These are phyloP conservation scores for Pteropus alecto DNA, from an alignment of 2,113 vertebrate species.

Conservation along the genomic window DNA sequence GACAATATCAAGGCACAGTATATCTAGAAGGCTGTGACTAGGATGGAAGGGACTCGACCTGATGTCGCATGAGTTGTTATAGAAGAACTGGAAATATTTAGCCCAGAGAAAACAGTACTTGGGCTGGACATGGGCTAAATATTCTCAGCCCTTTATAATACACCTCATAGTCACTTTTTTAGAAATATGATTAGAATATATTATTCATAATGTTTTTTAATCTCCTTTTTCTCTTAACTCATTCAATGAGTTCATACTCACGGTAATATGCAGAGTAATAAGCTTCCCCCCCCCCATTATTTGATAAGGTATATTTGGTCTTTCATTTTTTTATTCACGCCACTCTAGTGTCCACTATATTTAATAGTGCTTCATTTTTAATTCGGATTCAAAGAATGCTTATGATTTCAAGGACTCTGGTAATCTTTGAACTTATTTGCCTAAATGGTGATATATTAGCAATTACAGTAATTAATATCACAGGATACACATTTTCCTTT, in stretches of 20 bases:
- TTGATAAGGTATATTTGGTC: neutral
- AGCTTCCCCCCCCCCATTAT: neutral
- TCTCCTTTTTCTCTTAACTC: neutral
- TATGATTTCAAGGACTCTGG: neutral
- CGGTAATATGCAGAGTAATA: neutral
- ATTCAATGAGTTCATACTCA: neutral
- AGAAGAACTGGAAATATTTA: neutral
- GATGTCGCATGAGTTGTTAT: neutral
- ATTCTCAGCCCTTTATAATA: neutral
- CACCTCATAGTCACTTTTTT: neutral
- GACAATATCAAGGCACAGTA: neutral
- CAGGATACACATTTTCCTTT: constrained; percentile 59
- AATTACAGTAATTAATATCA: constrained; percentile 71
- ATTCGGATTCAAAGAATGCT: constrained; percentile 28
- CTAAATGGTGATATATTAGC: constrained; percentile 51
- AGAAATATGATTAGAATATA: neutral
- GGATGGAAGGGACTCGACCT: neutral
- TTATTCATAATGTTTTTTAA: neutral
- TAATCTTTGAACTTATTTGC: constrained; percentile 56
- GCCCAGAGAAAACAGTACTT: neutral
- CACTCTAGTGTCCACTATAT: neutral
- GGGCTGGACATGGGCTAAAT: neutral
- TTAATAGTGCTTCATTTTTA: constrained; percentile 25
- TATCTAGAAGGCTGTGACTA: neutral
- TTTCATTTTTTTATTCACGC: constrained; percentile 22